Evolutionary conservation across 2,113 vertebrate genomes (phyloP).

Genomic region (Xiphophorus couchianus): DNA sequence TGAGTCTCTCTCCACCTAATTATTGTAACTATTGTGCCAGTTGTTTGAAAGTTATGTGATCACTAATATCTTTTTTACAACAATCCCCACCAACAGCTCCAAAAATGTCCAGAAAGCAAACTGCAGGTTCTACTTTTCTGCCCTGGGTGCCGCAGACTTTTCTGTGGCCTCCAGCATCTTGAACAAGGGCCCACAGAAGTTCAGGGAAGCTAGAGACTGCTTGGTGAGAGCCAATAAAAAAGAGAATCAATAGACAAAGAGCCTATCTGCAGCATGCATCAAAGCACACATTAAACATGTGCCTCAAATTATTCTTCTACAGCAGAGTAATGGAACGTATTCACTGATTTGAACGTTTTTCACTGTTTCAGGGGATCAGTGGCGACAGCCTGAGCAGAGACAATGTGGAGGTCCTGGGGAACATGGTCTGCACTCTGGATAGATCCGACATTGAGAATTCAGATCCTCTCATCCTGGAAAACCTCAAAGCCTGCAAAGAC

Average conservation of each 20-base stretch:
- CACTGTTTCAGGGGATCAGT: slow-evolving; percentile 57
- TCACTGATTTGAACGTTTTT: not conserved
- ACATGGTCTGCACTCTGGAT: slow-evolving; percentile 72
- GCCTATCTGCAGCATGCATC: not conserved
- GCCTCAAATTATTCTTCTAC: not conserved
- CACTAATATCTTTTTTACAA: not conserved
- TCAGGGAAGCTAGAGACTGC: slow-evolving; percentile 54
- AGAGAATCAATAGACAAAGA: not conserved
- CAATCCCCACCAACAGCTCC: slow-evolving; percentile 35
- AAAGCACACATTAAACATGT: not conserved
- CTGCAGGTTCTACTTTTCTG: slow-evolving; percentile 65
- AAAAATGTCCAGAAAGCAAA: slow-evolving; percentile 35
- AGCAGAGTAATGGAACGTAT: not conserved
- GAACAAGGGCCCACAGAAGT: slow-evolving; percentile 29
- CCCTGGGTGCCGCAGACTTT: slow-evolving; percentile 64
- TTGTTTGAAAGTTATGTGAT: too few species aligned
- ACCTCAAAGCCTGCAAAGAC: slow-evolving; percentile 65
- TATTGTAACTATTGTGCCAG: not conserved
- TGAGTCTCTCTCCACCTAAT: slow-evolving; percentile 22
- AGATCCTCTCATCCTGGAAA: slow-evolving; percentile 72
- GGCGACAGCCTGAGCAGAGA: slow-evolving; percentile 47
- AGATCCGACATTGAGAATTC: slow-evolving; percentile 61
- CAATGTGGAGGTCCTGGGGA: slow-evolving; percentile 65
- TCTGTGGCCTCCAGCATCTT: slow-evolving; percentile 51
- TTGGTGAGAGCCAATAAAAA: slow-evolving; percentile 49